Percentiles rank a stretch among this genome's conserved stretches.
phyloP scores from a whole-genome alignment of 2,797 vertebrate genomes.

The Girardinus metallicus region DNA sequence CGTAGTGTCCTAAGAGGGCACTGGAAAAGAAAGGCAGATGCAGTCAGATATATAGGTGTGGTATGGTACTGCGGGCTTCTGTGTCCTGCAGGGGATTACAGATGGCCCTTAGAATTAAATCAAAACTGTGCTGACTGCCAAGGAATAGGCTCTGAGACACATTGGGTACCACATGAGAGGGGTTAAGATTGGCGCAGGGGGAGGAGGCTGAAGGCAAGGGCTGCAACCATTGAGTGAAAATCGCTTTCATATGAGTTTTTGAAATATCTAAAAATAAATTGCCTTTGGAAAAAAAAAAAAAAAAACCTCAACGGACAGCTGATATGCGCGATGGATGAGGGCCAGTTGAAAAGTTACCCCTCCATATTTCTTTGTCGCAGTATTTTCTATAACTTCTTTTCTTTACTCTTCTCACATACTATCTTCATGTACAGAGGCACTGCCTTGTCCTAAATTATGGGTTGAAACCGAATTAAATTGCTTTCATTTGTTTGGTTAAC shows the following conservation, averaged over 20 bases:
- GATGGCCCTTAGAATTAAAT: slow-evolving; percentile 82
- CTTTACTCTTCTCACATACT: slow-evolving; percentile 17
- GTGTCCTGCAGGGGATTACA: slow-evolving; percentile 76
- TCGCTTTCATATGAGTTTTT: slow-evolving; percentile 79
- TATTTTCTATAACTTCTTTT: slow-evolving; percentile 48
- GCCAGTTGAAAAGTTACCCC: slow-evolving; percentile 72
- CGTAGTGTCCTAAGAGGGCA: slow-evolving; percentile 50
- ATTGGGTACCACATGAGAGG: slow-evolving; percentile 60
- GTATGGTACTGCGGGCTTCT: slow-evolving; percentile 47
- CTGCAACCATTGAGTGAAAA: slow-evolving; percentile 64
- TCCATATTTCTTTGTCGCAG: slow-evolving; percentile 56
- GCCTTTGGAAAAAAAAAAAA: slow-evolving; percentile 68
- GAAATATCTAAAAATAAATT: slow-evolving; percentile 83
- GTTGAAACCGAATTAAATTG: slow-evolving; percentile 47
- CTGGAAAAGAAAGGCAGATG: slow-evolving; percentile 44
- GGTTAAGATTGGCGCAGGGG: slow-evolving; percentile 50
- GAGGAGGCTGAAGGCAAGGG: slow-evolving; percentile 47
- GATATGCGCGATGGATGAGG: slow-evolving; percentile 65
- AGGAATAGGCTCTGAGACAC: slow-evolving; percentile 68
- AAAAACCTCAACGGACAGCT: slow-evolving; percentile 70
- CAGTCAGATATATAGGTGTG: slow-evolving; percentile 53
- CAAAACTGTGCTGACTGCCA: slow-evolving; percentile 76
- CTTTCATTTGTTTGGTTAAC: slow-evolving; percentile 46
- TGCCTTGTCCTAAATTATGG: slow-evolving; percentile 18
- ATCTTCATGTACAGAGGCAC: slow-evolving; percentile 23